phyloP scores from a whole-genome alignment of 2,113 vertebrate genomes.

The Burhinus bistriatus region DNA sequence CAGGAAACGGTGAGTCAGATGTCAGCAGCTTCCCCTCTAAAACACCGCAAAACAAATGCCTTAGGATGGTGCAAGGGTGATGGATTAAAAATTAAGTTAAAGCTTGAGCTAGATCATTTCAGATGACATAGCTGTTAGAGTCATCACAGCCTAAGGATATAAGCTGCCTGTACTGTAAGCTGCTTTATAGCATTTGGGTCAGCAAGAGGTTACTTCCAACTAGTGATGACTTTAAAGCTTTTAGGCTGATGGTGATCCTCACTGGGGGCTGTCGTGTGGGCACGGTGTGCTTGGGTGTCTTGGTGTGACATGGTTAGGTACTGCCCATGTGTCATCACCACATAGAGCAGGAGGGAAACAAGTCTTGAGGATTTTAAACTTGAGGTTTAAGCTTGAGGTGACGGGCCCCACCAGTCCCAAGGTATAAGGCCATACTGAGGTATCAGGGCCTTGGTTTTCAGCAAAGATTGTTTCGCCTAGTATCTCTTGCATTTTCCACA shows the following conservation, averaged over 20 bases:
- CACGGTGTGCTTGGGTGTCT: background rate
- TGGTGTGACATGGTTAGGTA: background rate
- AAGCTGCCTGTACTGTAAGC: background rate
- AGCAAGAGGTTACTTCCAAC: background rate
- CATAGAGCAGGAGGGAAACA: background rate
- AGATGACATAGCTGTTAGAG: background rate
- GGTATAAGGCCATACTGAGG: background rate
- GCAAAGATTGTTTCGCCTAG: background rate
- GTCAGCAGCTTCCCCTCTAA: background rate
- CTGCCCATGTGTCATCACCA: background rate
- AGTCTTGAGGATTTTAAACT: background rate
- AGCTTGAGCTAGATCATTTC: background rate
- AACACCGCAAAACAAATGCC: background rate
- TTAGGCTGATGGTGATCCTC: background rate
- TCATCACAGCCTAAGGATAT: background rate
- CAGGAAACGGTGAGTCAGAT: background rate
- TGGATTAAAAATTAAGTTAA: background rate
- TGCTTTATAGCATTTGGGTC: background rate
- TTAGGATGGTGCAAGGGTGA: background rate
- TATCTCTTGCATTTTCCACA: background rate
- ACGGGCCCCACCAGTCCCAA: background rate
- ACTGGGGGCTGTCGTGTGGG: rapidly evolving
- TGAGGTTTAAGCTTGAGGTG: background rate
- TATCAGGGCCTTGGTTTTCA: background rate
- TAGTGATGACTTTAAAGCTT: background rate